phyloP scores from a whole-genome alignment of 2,888 invertebrate species.

The Syritta pipiens region DNA sequence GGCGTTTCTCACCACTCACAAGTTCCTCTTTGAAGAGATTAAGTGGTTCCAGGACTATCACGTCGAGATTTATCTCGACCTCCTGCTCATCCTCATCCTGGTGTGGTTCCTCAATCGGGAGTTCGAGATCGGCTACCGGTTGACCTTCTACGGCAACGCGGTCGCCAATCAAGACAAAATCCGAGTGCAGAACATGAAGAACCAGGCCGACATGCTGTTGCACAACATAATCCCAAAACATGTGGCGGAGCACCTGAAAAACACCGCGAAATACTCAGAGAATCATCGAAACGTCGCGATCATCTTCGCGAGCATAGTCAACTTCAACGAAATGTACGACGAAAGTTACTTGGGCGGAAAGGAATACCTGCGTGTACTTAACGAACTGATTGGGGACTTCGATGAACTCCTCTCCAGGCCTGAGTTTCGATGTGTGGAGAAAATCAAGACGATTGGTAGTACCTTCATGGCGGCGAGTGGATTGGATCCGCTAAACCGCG shows the following conservation, averaged over 20 bases:
- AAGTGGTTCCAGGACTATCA: slow-evolving; percentile 80
- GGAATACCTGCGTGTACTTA: slow-evolving; percentile 95
- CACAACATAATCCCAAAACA: slow-evolving; percentile 98
- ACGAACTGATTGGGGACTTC: slow-evolving; percentile 97
- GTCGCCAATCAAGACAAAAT: slow-evolving; percentile 94
- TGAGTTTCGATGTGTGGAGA: slow-evolving; percentile 93
- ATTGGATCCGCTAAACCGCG: slow-evolving; percentile 89
- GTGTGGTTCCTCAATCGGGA: slow-evolving; percentile 97
- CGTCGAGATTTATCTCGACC: slow-evolving; percentile 90
- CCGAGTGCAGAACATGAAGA: slow-evolving; percentile 93
- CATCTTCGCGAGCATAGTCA: slow-evolving; percentile 97
- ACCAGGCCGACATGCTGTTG: slow-evolving; percentile 97
- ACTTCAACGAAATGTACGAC: slow-evolving; percentile 98
- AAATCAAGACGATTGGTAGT: slow-evolving; percentile 98
- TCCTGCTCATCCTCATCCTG: slow-evolving; percentile 89
- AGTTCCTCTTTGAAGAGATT: slow-evolving; percentile 75
- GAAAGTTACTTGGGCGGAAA: slow-evolving; percentile 97
- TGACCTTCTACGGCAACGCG: slow-evolving; percentile 95
- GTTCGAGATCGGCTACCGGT: slow-evolving; percentile 95
- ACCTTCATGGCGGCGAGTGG: slow-evolving; percentile 99
- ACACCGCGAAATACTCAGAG: slow-evolving; percentile 95
- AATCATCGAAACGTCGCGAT: slow-evolving; percentile 96
- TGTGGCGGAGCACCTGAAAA: slow-evolving; percentile 95
- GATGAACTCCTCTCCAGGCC: slow-evolving; percentile 92
- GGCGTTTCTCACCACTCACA: slow-evolving; percentile 9